phyloP scores from a whole-genome alignment of 2,888 invertebrate species.

The Coelinius sp. region DNA sequence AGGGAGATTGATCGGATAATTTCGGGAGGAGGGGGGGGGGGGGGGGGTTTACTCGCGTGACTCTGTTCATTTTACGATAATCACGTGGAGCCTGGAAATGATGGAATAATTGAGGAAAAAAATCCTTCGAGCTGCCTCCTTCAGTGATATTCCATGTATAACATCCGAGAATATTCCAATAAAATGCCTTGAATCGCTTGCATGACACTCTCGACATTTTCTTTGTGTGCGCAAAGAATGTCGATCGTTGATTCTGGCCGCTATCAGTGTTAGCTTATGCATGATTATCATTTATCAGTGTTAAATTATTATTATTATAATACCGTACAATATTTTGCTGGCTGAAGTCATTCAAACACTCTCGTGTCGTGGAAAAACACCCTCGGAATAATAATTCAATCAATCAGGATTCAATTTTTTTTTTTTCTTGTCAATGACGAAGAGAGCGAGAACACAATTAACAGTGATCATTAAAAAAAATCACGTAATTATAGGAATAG shows the following conservation, averaged over 20 bases:
- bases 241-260: slow-evolving; percentile 19
- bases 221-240: slow-evolving; percentile 21
- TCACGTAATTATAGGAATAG: neutral
- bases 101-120: neutral
- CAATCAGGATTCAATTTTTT: neutral
- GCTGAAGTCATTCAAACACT: neutral
- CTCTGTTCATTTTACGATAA: neutral
- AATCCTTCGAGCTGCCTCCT: neutral
- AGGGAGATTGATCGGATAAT: neutral
- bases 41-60: neutral
- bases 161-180: neutral
- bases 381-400: neutral
- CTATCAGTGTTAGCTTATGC: slow-evolving; percentile 18
- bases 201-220: neutral
- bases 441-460: slow-evolving; percentile 21
- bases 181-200: neutral
- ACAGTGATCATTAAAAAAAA: slow-evolving; percentile 2
- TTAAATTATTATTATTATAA: slow-evolving; percentile 4
- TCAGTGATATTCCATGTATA: neutral
- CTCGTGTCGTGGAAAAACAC: neutral
- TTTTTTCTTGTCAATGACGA: neutral
- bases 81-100: neutral
- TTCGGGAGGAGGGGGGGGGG: neutral
- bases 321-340: neutral
- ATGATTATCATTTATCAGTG: slow-evolving; percentile 15